Evolutionary conservation across 1,140 invertebrate species (phyloP), one percentile per base, ranked within the genome.

Genomic region (Meloidogyne chitwoodi): DNA sequence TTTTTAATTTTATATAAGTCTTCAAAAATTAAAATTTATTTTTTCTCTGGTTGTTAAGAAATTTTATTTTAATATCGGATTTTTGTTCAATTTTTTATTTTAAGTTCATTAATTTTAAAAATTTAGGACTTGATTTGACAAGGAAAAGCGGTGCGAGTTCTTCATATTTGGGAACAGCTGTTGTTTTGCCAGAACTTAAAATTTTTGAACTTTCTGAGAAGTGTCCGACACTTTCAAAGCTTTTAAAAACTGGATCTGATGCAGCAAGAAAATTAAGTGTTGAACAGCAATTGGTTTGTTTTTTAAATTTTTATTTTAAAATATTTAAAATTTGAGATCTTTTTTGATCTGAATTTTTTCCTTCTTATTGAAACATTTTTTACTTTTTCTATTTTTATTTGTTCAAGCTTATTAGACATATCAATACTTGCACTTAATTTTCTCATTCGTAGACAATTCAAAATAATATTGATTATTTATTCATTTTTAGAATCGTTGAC

Each of bases 91-190:
- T 3, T 6, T 31, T 31, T 31, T 2, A 63, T 44, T 34, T 8
- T 0, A 31, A 29, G 5, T 64, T 38, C 8, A 24, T 10, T 14
- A 48, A 61, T 63, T 62, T 24, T 12, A 0, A 22, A 64, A 24
- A 72, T 72, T 75, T 44, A 75, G 73, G 63, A 14, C 62, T 75
- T 16, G 65, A 75, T 41, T 73, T 75, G 16, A 44, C 66, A 12
- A 73, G 48, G 26, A 64, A 27, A 41, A 48, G 44, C n/a, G 65
- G 12, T 34, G 71, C 24, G 22, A 31, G 70, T 34, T 64, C 63
- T 73, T 67, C 29, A 14, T 41, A 56, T 31, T 44, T 56, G 16
- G 73, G 31, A 4, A 70, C 63, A n/a, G 41, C 67, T 31, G 73
- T 44, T 16, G 48, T 75, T 48, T n/a, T 70, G 22, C 74, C 66